Base-by-base conservation (phyloP, 2,888 invertebrate species). In the Schrankia costaestrigalis region DNA sequence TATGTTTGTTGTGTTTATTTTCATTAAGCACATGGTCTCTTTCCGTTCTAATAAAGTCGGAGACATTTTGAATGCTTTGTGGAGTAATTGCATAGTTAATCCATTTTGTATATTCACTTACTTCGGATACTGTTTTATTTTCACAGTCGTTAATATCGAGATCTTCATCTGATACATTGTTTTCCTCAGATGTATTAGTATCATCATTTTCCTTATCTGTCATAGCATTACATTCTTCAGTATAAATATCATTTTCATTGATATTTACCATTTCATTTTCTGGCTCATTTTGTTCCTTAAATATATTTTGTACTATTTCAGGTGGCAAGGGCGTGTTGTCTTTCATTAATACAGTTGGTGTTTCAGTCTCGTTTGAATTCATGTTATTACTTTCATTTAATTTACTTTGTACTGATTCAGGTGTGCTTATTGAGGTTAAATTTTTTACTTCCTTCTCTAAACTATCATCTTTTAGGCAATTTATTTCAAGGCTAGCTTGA, bases 241-340 rank as follows among this genome's bases (percentile, higher is more conserved):
- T 9, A 18, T 18, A 7, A 14, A 11, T 15, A 11, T 18, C 24
- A 26, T 28, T 24, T 17, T 22, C 24, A 11, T 26, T 40, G 21
- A 24, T 18, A 26, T 33, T 43, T 23, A 10, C 19, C 18, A 31
- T 34, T 43, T 39, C 44, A 25, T 46, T 35, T 42, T 37, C 31
- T 23, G 35, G 13, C 0, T 32, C 36, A 29, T 46, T 46, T 17
- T 38, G 32, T 49, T 61, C 42, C 41, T 60, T 60, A 71, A 44
- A 48, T 47, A 52, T 63, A 67, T 56, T 81, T 83, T 83, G 82
- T 82, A 82, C 81, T 80, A 50, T 65, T 60, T 73, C 78, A 81
- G 78, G 74, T 68, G 69, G 63, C 64, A 64, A 62, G 54, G 46
- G 46, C 41, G 42, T 39, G 42, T 49, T 55, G 31, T 55, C 43